A percentile compares a stretch with the other conserved stretches of the same genome.
Evolutionary conservation across 1,140 invertebrate species (phyloP).

Genomic region (Tetragnatha versicolor): DNA sequence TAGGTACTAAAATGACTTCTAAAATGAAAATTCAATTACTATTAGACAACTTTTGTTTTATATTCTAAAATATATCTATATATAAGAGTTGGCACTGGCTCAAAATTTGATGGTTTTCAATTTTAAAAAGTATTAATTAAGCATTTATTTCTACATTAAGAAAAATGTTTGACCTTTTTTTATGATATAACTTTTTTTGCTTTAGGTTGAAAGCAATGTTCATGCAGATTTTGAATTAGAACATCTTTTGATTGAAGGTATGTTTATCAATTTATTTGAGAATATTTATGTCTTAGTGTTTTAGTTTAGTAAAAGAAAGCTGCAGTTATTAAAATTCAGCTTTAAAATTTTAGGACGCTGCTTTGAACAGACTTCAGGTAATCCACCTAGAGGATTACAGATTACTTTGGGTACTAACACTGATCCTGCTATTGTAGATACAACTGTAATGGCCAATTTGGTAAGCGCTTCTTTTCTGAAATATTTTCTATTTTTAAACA

Average conservation of each 20-base stretch:
- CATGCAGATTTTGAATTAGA: constrained; percentile 89
- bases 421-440: constrained; percentile 84
- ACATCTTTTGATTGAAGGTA: constrained; percentile 87
- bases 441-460: constrained; percentile 99
- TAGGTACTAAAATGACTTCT: no score
- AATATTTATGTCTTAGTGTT: not conserved
- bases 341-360: constrained; percentile 75
- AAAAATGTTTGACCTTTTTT: no score
- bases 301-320: not conserved
- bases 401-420: constrained; percentile 88
- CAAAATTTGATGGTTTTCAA: no score
- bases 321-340: constrained; percentile 8
- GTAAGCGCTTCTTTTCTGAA: constrained; percentile 61
- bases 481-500: constrained; percentile 10
- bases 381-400: constrained; percentile 95
- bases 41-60: no score
- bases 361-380: constrained; percentile 88
- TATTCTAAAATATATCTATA: no score
- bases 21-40: no score
- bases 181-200: no score
- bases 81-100: no score
- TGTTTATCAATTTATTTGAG: constrained; percentile 13
- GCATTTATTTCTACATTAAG: no score
- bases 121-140: no score
- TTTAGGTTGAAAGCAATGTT: constrained; percentile 64